Evolutionary conservation across 92 coral and sea anemone genomes (phyloP).

Genomic region (Chrysogorgia sp.): DNA sequence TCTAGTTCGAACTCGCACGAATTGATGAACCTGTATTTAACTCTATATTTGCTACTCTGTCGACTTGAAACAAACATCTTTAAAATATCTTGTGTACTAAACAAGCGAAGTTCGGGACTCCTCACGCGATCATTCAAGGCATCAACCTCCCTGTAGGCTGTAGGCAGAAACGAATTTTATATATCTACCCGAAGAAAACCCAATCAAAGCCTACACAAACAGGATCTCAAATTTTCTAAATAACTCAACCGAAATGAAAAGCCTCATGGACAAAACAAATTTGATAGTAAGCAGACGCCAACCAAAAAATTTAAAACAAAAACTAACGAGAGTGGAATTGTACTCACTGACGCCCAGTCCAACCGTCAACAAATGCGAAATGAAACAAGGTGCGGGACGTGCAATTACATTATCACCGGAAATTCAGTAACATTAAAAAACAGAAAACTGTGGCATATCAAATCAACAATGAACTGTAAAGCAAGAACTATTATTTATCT

Average conservation of each 20-base stretch:
- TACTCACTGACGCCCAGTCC: background rate
- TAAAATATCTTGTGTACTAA: too few relatives aligned
- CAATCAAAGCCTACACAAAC: too few relatives aligned
- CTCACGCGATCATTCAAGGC: too few relatives aligned
- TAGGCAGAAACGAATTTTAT: too few relatives aligned
- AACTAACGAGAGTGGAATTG: constrained; percentile 12
- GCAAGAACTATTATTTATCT: constrained; percentile 5
- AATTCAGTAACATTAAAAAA: background rate
- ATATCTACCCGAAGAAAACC: too few relatives aligned
- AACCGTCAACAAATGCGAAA: background rate
- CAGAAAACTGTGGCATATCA: constrained; percentile 8
- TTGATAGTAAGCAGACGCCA: constrained; percentile 21
- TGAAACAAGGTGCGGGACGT: too few relatives aligned
- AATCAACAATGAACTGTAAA: background rate
- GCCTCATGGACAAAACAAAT: background rate
- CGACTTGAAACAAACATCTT: too few relatives aligned
- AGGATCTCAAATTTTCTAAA: background rate
- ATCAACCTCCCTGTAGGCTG: too few relatives aligned
- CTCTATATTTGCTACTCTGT: too few relatives aligned
- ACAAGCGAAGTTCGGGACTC: too few relatives aligned
- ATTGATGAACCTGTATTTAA: too few relatives aligned
- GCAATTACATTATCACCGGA: constrained; percentile 8
- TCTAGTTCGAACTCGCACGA: too few relatives aligned
- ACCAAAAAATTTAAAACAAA: constrained; percentile 19
- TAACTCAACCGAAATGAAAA: constrained; percentile 2